Evolutionary conservation across 2,888 invertebrate genomes (phyloP), one percentile per base, ranked within the genome.

Genomic region (Phorcus lineatus): DNA sequence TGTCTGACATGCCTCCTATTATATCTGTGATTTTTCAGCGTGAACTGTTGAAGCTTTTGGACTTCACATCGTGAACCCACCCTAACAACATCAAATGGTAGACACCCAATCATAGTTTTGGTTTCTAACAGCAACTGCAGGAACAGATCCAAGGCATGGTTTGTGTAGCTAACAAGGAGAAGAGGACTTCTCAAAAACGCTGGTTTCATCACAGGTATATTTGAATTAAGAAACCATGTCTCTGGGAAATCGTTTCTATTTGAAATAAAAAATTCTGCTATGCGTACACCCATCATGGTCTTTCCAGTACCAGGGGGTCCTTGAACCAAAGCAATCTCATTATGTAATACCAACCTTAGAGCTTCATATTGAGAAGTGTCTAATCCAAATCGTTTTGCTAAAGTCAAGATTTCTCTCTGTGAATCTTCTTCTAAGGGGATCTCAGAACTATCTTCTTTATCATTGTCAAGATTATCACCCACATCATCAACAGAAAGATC

Each of bases 131-230:
- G 84, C 0, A 90, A 96, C 91, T 96, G 95, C 53, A 97, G 92
- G 91, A 97, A 97, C 91, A 97, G 97, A 93, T 97, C 97, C 66
- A 97, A 93, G 6, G 97, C 97, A 91, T 97, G 96, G 93, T 97
- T 97, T 9, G 97, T 97, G 91, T 95, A 96, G 88, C 97, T 96
- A 24, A 97, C 95, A 0, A 97, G 94, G 13, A 97, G 93, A 91
- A 97, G 96, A 0, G 96, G 96, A 19, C 57, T 53, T 19, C 17
- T 76, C 11, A 6, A 6, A 11, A 47, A 47, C 13, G 47, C 47
- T 47, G 11, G 1, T 6, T 47, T 47, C 13, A 11, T 47, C 47
- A 47, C 13, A 47, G 47, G 36, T 36, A 6, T 28, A 47, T 40
- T 11, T 36, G 62, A 16, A 6, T 36, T 11, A 11, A 16, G 28